These are phyloP conservation scores for Campoplex nolae DNA, from an alignment of 2,888 invertebrate genomes.

Conservation along the genomic window DNA sequence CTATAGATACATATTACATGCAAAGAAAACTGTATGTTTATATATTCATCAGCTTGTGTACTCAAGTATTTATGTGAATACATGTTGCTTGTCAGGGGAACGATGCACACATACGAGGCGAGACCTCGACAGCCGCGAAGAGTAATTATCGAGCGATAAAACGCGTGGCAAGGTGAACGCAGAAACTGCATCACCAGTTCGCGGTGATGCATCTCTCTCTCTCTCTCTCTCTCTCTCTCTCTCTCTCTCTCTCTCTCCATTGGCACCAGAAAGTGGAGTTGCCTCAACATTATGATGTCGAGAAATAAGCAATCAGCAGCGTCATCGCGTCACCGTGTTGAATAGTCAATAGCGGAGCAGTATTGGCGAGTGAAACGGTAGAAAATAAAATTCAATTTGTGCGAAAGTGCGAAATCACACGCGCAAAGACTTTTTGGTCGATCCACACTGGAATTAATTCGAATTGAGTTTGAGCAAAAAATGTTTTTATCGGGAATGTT, in stretches of 20 bases:
- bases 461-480: not conserved
- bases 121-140: slow-evolving; percentile 69
- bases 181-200: slow-evolving; percentile 65
- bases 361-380: slow-evolving; percentile 17
- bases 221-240: slow-evolving; percentile 10
- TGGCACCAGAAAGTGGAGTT: slow-evolving; percentile 38
- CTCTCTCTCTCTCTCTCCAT: slow-evolving; percentile 23
- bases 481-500: not conserved
- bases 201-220: too few relatives aligned
- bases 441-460: not conserved
- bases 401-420: slow-evolving; percentile 41
- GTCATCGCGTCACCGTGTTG: slow-evolving; percentile 23
- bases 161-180: slow-evolving; percentile 71
- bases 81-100: slow-evolving; percentile 1
- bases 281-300: slow-evolving; percentile 43
- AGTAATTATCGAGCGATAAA: slow-evolving; percentile 76
- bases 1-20: slow-evolving; percentile 5
- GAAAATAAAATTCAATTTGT: slow-evolving; percentile 44
- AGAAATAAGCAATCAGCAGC: slow-evolving; percentile 41
- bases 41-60: not conserved
- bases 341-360: not conserved
- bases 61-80: not conserved
- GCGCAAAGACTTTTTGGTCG: slow-evolving; percentile 43
- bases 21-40: slow-evolving; percentile 15
- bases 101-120: slow-evolving; percentile 16